phyloP scores from a whole-genome alignment of 2,797 vertebrate species.

The Eleutherodactylus coqui region DNA sequence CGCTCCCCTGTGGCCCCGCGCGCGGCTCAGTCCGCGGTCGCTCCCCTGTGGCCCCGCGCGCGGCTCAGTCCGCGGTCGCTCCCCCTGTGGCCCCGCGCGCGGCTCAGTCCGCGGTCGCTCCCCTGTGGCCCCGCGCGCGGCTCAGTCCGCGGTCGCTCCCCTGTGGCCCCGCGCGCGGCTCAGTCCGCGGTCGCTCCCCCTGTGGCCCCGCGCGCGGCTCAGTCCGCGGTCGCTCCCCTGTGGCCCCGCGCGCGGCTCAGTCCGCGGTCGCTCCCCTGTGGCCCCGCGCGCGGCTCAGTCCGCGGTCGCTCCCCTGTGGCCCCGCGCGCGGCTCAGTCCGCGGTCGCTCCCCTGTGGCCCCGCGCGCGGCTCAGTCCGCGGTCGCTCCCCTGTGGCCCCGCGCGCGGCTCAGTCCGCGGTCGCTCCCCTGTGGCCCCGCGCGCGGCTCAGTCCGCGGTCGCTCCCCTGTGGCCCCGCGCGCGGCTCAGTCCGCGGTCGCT shows the following conservation, averaged over 20 bases:
- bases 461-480: no score
- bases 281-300: neutral
- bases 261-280: neutral
- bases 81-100: no score
- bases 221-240: neutral
- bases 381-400: no score
- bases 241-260: no score
- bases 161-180: neutral
- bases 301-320: no score
- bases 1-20: neutral
- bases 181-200: neutral
- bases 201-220: neutral
- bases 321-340: neutral
- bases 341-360: neutral
- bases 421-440: neutral
- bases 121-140: no score
- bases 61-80: neutral
- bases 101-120: neutral
- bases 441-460: neutral
- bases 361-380: neutral
- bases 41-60: neutral
- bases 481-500: no score
- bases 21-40: neutral
- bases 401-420: no score
- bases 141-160: neutral